These are phyloP conservation scores for Drosophila pachea DNA, from an alignment of 1,140 invertebrate genomes.

Conservation along the genomic window DNA sequence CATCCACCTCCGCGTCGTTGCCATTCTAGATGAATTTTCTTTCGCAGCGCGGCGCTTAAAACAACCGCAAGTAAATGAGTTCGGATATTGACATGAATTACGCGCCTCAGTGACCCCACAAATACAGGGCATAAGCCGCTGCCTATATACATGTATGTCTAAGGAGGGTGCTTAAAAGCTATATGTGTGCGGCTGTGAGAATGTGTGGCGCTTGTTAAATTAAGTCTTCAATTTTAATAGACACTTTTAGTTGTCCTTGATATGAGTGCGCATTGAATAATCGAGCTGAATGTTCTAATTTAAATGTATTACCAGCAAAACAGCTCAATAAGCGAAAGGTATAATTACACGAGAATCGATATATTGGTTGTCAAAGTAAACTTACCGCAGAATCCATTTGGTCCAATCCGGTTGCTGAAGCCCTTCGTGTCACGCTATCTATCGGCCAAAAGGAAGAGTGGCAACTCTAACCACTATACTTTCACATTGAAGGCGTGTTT, in stretches of 20 bases:
- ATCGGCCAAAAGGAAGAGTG: too few species aligned
- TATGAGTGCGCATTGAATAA: constrained; percentile 31
- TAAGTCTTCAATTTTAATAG: constrained; percentile 48
- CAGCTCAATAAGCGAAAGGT: too few species aligned
- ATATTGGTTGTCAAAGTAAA: too few species aligned
- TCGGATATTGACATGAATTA: constrained; percentile 75
- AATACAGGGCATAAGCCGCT: constrained; percentile 40
- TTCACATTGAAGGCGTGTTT: too few species aligned
- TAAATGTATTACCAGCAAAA: too few species aligned
- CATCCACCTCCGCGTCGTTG: constrained; percentile 21
- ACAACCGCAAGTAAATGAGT: constrained; percentile 73
- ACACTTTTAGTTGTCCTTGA: constrained; percentile 27
- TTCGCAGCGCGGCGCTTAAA: constrained; percentile 42
- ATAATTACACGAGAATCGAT: too few species aligned
- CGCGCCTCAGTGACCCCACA: constrained; percentile 58
- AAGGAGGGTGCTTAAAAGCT: neutral
- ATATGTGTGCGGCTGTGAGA: constrained; percentile 1
- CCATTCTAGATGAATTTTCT: constrained; percentile 52
- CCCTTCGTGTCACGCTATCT: too few species aligned
- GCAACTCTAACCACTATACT: too few species aligned
- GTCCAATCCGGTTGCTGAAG: too few species aligned
- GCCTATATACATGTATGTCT: constrained; percentile 1
- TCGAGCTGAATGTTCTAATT: constrained; percentile 13
- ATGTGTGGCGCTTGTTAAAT: constrained; percentile 27
- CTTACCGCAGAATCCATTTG: too few species aligned